Conservation (phyloP, 2,888 invertebrate species). For the Phytoseiulus persimilis region DNA sequence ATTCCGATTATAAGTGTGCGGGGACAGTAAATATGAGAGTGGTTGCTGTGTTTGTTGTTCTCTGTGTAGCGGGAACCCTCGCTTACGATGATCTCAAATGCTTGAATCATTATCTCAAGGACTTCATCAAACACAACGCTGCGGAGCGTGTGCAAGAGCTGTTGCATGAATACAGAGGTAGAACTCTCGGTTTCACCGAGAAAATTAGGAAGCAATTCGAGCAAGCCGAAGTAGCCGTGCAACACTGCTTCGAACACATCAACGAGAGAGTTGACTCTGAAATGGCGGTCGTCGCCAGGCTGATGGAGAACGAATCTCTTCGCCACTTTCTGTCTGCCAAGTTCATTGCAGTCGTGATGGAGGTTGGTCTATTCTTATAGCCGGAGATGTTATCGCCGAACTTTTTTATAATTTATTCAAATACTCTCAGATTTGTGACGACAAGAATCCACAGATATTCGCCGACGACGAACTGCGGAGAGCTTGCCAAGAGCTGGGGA, state of each 20-base stretch:
- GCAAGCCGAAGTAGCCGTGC: background rate
- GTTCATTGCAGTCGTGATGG: conserved; percentile 25
- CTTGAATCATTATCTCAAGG: background rate
- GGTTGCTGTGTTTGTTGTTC: background rate
- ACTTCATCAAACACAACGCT: conserved; percentile 5
- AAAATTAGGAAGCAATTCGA: background rate
- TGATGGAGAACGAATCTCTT: background rate
- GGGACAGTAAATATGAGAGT: background rate
- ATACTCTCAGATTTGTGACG: background rate
- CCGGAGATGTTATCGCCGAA: background rate
- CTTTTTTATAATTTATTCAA: background rate
- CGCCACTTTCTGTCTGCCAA: background rate
- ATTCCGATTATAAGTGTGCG: background rate
- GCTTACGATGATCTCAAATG: background rate
- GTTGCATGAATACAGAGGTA: background rate
- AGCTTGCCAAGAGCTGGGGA: conserved; percentile 1
- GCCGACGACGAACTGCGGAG: conserved; percentile 19
- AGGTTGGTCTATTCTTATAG: conserved; percentile 8
- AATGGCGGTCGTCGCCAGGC: background rate
- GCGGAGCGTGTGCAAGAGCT: background rate
- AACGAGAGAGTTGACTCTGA: background rate
- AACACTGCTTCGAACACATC: conserved; percentile 13
- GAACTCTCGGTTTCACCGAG: background rate
- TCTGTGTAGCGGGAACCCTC: background rate
- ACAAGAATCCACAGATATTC: background rate